phyloP scores from a whole-genome alignment of 2,113 vertebrate genomes.

The Sylvicapra grimmia region DNA sequence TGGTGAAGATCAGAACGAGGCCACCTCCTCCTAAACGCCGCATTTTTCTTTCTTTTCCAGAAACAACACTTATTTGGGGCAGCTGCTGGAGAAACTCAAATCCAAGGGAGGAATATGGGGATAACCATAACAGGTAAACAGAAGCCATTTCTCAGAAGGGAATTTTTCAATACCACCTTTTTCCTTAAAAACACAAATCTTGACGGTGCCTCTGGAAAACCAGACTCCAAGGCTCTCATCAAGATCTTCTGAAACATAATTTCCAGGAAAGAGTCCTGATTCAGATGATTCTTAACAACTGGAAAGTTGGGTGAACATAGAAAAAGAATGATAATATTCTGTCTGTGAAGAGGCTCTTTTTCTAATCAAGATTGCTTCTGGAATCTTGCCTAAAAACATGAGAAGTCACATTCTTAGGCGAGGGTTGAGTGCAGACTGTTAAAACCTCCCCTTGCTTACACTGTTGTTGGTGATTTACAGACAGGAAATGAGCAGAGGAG shows the following conservation, averaged over 20 bases:
- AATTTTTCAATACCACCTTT: neutral
- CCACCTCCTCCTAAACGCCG: neutral
- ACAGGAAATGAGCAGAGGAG: neutral
- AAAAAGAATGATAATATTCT: neutral
- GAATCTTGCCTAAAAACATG: neutral
- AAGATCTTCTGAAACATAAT: neutral
- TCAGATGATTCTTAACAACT: neutral
- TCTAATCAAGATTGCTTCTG: neutral
- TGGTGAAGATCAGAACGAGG: neutral
- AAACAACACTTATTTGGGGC: neutral
- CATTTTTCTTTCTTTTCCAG: neutral
- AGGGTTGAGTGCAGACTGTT: rapidly evolving
- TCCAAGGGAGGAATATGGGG: neutral
- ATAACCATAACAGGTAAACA: neutral
- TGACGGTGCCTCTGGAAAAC: neutral
- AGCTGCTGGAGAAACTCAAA: neutral
- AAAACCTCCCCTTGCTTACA: neutral
- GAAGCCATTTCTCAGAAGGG: neutral
- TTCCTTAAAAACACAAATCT: neutral
- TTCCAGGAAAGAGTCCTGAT: neutral
- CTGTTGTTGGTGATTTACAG: neutral
- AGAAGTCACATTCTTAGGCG: neutral
- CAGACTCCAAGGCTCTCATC: neutral
- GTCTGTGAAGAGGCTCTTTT: neutral
- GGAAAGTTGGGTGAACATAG: neutral